Conservation (phyloP, 2,888 invertebrate genomes). For the Lutraria lutraria region DNA sequence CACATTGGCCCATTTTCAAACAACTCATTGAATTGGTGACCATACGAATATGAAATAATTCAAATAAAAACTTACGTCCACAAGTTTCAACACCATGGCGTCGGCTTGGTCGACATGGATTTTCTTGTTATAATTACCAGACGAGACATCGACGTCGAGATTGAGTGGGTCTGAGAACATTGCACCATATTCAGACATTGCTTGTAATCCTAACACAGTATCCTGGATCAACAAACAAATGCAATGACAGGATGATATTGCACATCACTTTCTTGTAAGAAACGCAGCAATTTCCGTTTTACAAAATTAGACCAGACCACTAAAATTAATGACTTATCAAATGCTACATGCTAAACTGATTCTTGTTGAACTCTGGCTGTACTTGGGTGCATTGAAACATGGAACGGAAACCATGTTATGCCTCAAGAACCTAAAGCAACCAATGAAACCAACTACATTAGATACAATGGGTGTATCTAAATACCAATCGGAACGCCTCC, state of each 20-base stretch:
- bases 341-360: not conserved
- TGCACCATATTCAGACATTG: conserved; percentile 57
- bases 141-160: conserved; percentile 55
- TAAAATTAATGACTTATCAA: not conserved
- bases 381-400: too few species aligned
- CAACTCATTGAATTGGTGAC: not conserved
- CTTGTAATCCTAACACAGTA: conserved; percentile 64
- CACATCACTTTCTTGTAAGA: not conserved
- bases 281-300: not conserved
- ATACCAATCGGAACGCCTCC: too few species aligned
- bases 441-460: too few species aligned
- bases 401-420: too few species aligned
- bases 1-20: not conserved
- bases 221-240: conserved; percentile 41
- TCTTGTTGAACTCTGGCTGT: too few species aligned
- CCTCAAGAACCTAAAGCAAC: too few species aligned
- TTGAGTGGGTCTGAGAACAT: conserved; percentile 39
- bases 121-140: conserved; percentile 51
- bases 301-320: not conserved
- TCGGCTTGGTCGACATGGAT: conserved; percentile 53
- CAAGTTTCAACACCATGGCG: conserved; percentile 62
- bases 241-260: not conserved
- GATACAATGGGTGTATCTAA: too few species aligned
- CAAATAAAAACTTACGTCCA: conserved; percentile 46
- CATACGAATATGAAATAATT: not conserved